phyloP scores from a whole-genome alignment of 2,797 vertebrate species.

The Chelon labrosus region DNA sequence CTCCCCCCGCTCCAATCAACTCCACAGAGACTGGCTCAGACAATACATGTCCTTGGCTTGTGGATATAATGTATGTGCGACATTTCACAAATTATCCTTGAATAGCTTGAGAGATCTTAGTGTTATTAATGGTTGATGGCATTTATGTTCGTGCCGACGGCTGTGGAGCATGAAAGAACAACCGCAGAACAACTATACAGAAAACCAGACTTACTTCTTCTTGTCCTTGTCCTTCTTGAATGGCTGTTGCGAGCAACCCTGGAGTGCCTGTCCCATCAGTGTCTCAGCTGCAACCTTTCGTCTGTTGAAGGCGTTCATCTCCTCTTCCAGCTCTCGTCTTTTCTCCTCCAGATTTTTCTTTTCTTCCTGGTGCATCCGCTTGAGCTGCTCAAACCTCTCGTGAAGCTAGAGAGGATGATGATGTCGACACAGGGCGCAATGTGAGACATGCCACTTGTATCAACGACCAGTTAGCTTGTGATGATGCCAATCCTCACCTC shows the following conservation, averaged over 20 bases:
- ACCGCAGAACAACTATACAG: background rate
- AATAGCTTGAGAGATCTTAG: slow-evolving; percentile 14
- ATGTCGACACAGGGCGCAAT: background rate
- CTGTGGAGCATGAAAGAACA: background rate
- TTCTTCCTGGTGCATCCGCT: slow-evolving; percentile 96
- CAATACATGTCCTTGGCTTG: background rate
- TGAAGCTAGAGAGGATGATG: slow-evolving; percentile 87
- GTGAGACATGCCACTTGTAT: slow-evolving; percentile 24
- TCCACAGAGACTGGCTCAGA: slow-evolving; percentile 12
- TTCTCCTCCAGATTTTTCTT: slow-evolving; percentile 96
- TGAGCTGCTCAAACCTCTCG: slow-evolving; percentile 96
- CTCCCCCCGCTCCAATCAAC: slow-evolving; percentile 24
- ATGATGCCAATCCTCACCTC: slow-evolving; percentile 81
- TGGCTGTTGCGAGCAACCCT: slow-evolving; percentile 88
- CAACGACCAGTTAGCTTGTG: background rate
- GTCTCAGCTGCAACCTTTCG: slow-evolving; percentile 93
- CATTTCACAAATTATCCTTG: slow-evolving; percentile 21
- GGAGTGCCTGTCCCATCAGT: slow-evolving; percentile 92
- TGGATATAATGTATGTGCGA: slow-evolving; percentile 28
- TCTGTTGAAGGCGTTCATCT: slow-evolving; percentile 94
- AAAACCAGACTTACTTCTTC: slow-evolving; percentile 91
- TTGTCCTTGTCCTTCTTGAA: slow-evolving; percentile 97
- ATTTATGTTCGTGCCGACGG: background rate
- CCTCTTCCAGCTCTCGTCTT: slow-evolving; percentile 92
- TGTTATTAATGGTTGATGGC: background rate